Percentiles rank a stretch among this genome's conserved stretches.
Evolutionary conservation across 1,140 invertebrate species (phyloP).

Genomic region (Hyposmocoma kahamanoa): DNA sequence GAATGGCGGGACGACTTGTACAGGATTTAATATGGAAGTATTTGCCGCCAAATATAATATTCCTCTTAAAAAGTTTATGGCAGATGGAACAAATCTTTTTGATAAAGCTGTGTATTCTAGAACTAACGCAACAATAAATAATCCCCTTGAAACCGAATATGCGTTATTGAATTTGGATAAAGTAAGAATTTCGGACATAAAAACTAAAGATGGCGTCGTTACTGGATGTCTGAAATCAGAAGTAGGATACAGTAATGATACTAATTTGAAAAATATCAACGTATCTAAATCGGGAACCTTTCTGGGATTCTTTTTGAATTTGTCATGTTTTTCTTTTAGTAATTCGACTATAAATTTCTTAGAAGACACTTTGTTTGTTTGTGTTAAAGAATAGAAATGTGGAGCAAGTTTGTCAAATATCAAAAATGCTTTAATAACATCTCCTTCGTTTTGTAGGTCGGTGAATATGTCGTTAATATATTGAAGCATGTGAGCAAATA

Average conservation of each 20-base stretch:
- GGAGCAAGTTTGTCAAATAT: constrained; percentile 78
- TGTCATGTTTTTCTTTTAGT: constrained; percentile 82
- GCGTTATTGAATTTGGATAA: constrained; percentile 76
- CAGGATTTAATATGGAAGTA: constrained; percentile 69
- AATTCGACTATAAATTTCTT: constrained; percentile 79
- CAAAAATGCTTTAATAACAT: constrained; percentile 75
- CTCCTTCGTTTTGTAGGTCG: constrained; percentile 60
- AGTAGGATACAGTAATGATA: constrained; percentile 86
- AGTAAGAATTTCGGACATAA: constrained; percentile 87
- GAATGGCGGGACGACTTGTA: constrained; percentile 80
- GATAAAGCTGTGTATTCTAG: constrained; percentile 88
- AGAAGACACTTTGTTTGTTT: constrained; percentile 79
- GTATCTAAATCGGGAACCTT: constrained; percentile 82
- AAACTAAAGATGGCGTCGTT: constrained; percentile 87
- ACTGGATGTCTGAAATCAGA: constrained; percentile 92
- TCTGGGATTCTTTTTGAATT: constrained; percentile 77
- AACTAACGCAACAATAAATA: constrained; percentile 83
- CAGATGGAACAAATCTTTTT: constrained; percentile 86
- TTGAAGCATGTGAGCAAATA: constrained; percentile 85
- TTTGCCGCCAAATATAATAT: constrained; percentile 79
- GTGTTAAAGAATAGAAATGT: constrained; percentile 82
- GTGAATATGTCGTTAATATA: constrained; percentile 80
- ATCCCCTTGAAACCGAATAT: constrained; percentile 83
- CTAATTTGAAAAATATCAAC: constrained; percentile 86
- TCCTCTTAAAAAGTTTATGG: constrained; percentile 84